Base-by-base conservation (phyloP, 2,797 vertebrate genomes). In the Acrossocheilus wenchowensis region DNA sequence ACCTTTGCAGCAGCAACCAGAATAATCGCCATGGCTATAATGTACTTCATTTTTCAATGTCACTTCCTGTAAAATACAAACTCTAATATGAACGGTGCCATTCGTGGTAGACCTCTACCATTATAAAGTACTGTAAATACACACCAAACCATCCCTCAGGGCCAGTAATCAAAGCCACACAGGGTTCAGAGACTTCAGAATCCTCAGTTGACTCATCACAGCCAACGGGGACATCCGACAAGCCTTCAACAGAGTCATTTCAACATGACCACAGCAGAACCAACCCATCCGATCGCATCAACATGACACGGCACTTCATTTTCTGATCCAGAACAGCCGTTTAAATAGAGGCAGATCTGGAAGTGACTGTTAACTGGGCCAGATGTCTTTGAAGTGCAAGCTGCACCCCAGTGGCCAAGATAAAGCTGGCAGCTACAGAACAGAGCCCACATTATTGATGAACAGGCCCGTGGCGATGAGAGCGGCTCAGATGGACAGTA, bases 371-470 rank as follows among this genome's bases (percentile, higher is more conserved):
- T 81, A 87, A 74, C 84, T 81, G 84, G 68, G 78, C 54, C 84
- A 86, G 78, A 86, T 86, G 69, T 74, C 84, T 86, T 81, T 86
- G 78, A 86, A 86, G 78, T 74, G 54, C 54, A 74, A 73, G 84
- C 78, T 66, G 52, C 34, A 73, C 69, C 69, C 78, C 69, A 66
- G 69, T 81, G 84, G 78, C 43, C 50, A 74, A 66, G 57, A 86
- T 86, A 74, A 81, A 86, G 69, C 71, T 73, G 41, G 69, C 78
- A 86, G 41, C 69, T 41, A 64, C 68, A 81, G 84, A 86, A 52
- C 52, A 73, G 78, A 81, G 54, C 17, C 52, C 78, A 86, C 68
- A 86, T 86, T 86, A 81, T 75, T 86, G 84, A 86, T 81, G 84
- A 86, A 85, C 50, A 80, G 57, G 84, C 84, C 78, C 6, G 43